phyloP scores from a whole-genome alignment of 2,797 vertebrate species.

The Nannoperca obscura region DNA sequence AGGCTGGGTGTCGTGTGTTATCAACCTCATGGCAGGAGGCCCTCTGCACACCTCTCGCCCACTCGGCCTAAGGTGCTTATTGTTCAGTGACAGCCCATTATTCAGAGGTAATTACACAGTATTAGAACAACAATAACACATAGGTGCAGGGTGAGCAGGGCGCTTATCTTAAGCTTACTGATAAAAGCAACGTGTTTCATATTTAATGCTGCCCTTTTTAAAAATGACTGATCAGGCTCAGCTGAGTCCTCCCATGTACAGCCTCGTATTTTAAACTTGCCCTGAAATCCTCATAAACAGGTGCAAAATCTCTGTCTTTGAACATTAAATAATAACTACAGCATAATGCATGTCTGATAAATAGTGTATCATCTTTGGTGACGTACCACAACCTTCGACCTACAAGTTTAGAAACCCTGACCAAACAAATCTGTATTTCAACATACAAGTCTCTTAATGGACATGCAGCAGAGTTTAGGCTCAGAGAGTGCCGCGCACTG shows the following conservation, averaged over 20 bases:
- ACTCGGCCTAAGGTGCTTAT: slow-evolving; percentile 26
- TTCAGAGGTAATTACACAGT: slow-evolving; percentile 26
- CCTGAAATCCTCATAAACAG: background rate
- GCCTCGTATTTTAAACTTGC: slow-evolving; percentile 2
- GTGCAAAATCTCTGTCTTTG: background rate
- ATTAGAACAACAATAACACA: slow-evolving; percentile 32
- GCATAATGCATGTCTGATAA: background rate
- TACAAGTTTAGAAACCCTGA: background rate
- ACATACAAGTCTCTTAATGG: background rate
- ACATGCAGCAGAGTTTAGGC: background rate
- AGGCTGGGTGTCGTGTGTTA: slow-evolving; percentile 66
- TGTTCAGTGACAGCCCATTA: slow-evolving; percentile 28
- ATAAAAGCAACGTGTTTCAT: background rate
- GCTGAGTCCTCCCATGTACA: background rate
- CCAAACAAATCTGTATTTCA: background rate
- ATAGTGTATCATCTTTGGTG: background rate
- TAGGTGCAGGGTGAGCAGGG: background rate
- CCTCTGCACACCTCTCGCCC: slow-evolving; percentile 36
- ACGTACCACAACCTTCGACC: background rate
- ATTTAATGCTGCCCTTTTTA: background rate
- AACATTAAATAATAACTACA: background rate
- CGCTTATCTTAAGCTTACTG: background rate
- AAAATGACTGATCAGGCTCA: background rate
- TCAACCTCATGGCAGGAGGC: slow-evolving; percentile 42
- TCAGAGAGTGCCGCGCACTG: background rate